phyloP scores from a whole-genome alignment of 2,797 vertebrate species.

The Labroides dimidiatus region DNA sequence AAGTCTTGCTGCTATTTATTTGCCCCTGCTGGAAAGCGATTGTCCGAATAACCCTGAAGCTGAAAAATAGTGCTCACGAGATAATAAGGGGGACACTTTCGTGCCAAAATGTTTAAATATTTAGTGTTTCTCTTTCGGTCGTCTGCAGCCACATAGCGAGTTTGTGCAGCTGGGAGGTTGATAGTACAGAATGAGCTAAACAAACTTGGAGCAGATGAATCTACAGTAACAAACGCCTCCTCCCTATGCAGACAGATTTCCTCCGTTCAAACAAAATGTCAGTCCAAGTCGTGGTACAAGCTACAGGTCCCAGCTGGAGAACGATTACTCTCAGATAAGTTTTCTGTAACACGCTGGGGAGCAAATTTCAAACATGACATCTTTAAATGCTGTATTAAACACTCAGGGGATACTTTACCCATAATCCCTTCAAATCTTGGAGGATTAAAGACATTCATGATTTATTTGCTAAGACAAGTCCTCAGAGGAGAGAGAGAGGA shows the following conservation, averaged over 20 bases:
- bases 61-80: neutral
- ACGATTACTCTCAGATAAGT: constrained; percentile 25
- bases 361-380: constrained; percentile 15
- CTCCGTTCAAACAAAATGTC: constrained; percentile 37
- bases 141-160: constrained; percentile 5
- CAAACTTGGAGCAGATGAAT: constrained; percentile 35
- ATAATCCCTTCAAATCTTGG: constrained; percentile 47
- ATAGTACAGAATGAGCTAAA: neutral
- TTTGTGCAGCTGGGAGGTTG: constrained; percentile 33
- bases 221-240: constrained; percentile 13
- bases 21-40: neutral
- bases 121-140: constrained; percentile 4
- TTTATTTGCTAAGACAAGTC: constrained; percentile 26
- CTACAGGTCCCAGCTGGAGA: constrained; percentile 41
- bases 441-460: constrained; percentile 49
- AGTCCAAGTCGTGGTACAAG: constrained; percentile 27
- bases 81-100: neutral
- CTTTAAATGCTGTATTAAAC: constrained; percentile 36
- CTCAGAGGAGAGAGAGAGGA: neutral
- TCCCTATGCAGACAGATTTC: constrained; percentile 9
- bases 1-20: constrained; percentile 21
- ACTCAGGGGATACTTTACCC: constrained; percentile 26
- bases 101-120: neutral
- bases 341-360: constrained; percentile 10
- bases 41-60: constrained; percentile 14